These are phyloP conservation scores for Drosophila azteca DNA, from an alignment of 1,140 invertebrate genomes.

Conservation along the genomic window DNA sequence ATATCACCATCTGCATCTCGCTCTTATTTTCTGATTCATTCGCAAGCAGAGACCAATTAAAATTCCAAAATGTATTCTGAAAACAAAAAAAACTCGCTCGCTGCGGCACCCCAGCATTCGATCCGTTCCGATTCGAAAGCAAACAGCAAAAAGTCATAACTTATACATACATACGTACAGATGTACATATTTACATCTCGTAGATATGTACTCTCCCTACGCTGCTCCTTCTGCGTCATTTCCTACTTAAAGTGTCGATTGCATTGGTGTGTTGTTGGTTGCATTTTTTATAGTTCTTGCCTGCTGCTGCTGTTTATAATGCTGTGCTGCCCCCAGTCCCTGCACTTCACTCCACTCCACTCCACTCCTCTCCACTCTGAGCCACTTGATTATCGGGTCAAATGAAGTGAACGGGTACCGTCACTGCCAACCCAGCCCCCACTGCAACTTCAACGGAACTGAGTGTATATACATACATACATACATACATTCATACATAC, in stretches of 20 bases:
- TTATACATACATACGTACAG: conserved; percentile 34
- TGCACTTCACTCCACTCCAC: conserved; percentile 12
- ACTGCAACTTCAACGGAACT: background rate
- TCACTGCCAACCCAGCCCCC: background rate
- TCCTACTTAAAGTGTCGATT: conserved; percentile 66
- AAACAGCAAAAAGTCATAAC: conserved; percentile 52
- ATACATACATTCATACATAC: background rate
- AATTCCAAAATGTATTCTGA: conserved; percentile 60
- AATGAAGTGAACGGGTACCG: conserved; percentile 66
- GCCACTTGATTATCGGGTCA: conserved; percentile 56
- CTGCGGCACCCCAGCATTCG: background rate
- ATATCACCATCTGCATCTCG: background rate
- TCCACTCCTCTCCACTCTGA: conserved; percentile 6
- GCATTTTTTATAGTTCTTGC: conserved; percentile 22
- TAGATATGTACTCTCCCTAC: conserved; percentile 56
- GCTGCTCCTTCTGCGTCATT: conserved; percentile 40
- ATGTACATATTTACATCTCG: conserved; percentile 21
- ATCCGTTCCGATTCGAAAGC: conserved; percentile 25
- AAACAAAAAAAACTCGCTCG: background rate
- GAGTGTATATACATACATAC: background rate
- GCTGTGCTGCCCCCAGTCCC: background rate
- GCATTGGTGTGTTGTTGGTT: conserved; percentile 38
- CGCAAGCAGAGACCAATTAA: conserved; percentile 55
- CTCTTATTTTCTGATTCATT: conserved; percentile 10
- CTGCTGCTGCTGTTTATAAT: conserved; percentile 16